Conservation (phyloP, 2,113 vertebrate genomes). For the Tyrannus savana region DNA sequence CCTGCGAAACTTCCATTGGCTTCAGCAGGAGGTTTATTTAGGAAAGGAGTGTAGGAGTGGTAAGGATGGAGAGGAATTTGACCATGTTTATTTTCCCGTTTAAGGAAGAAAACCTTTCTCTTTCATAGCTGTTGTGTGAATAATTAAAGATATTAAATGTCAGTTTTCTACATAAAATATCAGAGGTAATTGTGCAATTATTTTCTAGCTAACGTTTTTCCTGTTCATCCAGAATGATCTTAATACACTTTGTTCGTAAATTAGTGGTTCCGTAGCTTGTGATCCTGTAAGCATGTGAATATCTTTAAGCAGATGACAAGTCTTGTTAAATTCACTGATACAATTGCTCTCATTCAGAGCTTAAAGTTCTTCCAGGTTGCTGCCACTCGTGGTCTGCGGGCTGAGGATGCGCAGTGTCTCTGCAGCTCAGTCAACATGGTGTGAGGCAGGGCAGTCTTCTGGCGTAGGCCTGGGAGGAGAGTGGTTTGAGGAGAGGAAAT, state of each 20-base stretch:
- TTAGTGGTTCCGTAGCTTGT: not conserved
- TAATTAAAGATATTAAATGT: slow-evolving; percentile 56
- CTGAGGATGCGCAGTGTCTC: not conserved
- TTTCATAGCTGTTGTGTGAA: slow-evolving; percentile 16
- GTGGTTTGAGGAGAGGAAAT: not conserved
- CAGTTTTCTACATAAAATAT: slow-evolving; percentile 36
- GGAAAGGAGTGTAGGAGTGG: not conserved
- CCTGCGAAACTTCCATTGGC: not conserved
- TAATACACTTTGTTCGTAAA: not conserved
- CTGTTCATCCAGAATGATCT: not conserved
- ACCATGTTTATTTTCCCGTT: not conserved
- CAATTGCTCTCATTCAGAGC: accelerated
- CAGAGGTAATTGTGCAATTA: not conserved
- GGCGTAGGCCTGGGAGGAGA: not conserved
- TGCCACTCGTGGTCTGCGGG: accelerated
- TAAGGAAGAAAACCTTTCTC: not conserved
- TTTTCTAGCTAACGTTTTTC: not conserved
- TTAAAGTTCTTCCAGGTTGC: not conserved
- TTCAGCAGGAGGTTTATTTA: not conserved
- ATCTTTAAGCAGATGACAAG: not conserved
- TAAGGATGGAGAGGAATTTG: not conserved
- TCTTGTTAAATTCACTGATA: not conserved
- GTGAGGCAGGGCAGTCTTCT: not conserved
- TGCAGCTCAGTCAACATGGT: accelerated
- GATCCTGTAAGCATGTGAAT: not conserved